Percentiles rank a stretch among this genome's conserved stretches.
Conservation (phyloP, 2,113 vertebrate genomes). For the Tichodroma muraria region DNA sequence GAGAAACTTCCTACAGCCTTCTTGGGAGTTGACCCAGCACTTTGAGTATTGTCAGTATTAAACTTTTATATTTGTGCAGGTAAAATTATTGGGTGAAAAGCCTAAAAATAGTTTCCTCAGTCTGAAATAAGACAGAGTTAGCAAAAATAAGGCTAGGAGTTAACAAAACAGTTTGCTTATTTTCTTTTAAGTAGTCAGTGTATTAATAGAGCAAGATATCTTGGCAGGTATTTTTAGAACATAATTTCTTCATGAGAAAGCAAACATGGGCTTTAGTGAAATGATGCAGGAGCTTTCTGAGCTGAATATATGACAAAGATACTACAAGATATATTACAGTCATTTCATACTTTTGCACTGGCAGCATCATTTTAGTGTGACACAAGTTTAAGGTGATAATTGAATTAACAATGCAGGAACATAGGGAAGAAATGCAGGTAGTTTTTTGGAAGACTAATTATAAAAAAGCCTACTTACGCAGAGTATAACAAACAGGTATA, state of each 20-base stretch:
- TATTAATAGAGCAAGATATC: not conserved
- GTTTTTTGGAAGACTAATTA: not conserved
- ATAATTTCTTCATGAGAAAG: not conserved
- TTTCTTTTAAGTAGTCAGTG: not conserved
- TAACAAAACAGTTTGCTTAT: not conserved
- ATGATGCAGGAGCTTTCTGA: not conserved
- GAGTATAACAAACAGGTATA: not conserved
- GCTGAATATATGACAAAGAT: not conserved
- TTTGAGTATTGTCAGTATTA: not conserved
- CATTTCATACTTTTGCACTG: not conserved
- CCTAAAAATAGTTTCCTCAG: not conserved
- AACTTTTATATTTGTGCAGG: not conserved
- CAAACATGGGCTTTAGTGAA: not conserved
- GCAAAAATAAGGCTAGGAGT: not conserved
- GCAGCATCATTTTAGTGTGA: not conserved
- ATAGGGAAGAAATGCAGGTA: not conserved
- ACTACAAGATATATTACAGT: not conserved
- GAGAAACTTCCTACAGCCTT: not conserved
- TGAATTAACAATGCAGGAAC: not conserved
- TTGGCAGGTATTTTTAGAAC: not conserved
- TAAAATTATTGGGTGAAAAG: not conserved
- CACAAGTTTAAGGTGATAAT: not conserved
- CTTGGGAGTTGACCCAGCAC: not conserved
- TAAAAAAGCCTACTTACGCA: not conserved
- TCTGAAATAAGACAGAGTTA: not conserved